A percentile compares a stretch with the other conserved stretches of the same genome.
Evolutionary conservation across 2,888 invertebrate species (phyloP).

Genomic region (Apodemia hepburni): DNA sequence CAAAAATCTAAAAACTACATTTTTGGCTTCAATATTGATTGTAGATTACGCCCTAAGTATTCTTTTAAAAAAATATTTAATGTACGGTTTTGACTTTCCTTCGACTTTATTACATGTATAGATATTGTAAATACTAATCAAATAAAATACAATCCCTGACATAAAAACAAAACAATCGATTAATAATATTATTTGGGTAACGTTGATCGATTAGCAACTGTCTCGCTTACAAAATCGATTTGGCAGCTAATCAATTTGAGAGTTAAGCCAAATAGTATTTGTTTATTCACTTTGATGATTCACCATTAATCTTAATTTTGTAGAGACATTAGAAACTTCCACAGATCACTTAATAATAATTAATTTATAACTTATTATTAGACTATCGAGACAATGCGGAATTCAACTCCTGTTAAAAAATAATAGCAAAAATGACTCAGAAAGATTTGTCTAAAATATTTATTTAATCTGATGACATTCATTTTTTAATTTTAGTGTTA

Average conservation of each 20-base stretch:
- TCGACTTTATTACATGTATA: no score
- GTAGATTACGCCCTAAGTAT: no score
- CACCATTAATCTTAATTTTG: conserved; percentile 2
- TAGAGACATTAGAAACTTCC: not conserved
- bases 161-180: conserved; percentile 4
- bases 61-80: no score
- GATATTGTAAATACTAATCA: not conserved
- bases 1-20: no score
- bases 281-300: not conserved
- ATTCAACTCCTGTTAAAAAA: not conserved
- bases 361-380: not conserved
- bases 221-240: conserved; percentile 11
- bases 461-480: not conserved
- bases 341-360: not conserved
- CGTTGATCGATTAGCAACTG: not conserved
- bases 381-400: not conserved
- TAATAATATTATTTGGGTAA: not conserved
- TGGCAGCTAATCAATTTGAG: conserved; percentile 6
- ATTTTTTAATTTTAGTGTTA: no score
- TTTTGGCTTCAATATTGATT: no score
- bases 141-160: conserved; percentile 5
- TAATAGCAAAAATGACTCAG: not conserved
- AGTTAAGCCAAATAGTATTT: conserved; percentile 1
- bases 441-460: not conserved
- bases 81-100: no score